A percentile compares a stretch with the other conserved stretches of the same genome.
Evolutionary conservation across 1,140 invertebrate genomes (phyloP).

Genomic region (Drosophila azteca): DNA sequence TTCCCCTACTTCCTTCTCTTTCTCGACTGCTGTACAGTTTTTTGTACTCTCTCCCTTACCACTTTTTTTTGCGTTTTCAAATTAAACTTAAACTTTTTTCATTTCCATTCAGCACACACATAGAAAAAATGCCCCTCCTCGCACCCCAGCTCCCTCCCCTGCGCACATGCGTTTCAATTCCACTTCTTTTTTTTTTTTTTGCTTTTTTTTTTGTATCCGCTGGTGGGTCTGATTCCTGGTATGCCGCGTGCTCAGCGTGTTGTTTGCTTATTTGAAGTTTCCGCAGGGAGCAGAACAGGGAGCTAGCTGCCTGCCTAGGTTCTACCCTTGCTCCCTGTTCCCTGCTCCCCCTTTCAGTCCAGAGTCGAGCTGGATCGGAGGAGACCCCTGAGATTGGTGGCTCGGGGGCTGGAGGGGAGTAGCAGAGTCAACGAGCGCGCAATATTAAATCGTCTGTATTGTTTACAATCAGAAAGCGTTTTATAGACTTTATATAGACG

Average conservation of each 20-base stretch:
- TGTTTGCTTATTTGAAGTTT: conserved; percentile 81
- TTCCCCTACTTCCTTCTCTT: neutral
- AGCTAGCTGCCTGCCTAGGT: neutral
- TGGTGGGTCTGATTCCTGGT: conserved; percentile 57
- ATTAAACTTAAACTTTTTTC: conserved; percentile 80
- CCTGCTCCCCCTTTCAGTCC: neutral
- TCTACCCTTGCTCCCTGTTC: neutral
- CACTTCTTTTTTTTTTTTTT: conserved; percentile 58
- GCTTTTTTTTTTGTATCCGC: conserved; percentile 42
- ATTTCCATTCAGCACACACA: conserved; percentile 68
- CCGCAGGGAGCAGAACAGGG: conserved; percentile 62
- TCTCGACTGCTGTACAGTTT: conserved; percentile 32
- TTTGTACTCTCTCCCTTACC: conserved; percentile 15
- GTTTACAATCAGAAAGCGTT: conserved; percentile 81
- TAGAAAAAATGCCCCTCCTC: conserved; percentile 58
- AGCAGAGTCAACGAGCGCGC: conserved; percentile 58
- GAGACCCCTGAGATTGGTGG: neutral
- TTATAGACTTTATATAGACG: conserved; percentile 76
- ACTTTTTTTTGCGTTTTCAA: conserved; percentile 73
- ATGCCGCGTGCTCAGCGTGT: conserved; percentile 73
- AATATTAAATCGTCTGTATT: conserved; percentile 82
- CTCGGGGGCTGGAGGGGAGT: neutral
- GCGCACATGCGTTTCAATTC: conserved; percentile 79
- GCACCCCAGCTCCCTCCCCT: conserved; percentile 38
- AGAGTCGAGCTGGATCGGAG: conserved; percentile 32